Base-by-base conservation (phyloP, 37 sponge, comb jelly and placozoan species). In the Corticium candelabrum region DNA sequence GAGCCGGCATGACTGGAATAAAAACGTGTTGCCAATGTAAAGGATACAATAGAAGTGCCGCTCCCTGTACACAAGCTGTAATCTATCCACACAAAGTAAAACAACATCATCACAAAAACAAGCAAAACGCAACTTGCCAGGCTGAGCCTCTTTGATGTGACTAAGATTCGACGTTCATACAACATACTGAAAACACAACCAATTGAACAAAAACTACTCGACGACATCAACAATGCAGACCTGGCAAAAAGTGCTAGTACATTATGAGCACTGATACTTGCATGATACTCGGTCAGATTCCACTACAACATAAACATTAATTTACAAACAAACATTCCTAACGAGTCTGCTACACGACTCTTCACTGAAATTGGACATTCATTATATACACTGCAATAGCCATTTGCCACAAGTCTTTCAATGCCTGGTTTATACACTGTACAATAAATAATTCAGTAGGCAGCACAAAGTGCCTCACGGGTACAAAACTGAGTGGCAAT, bases 241-340 rank as follows among this genome's bases (percentile, higher is more conserved):
- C 89, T 89, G 3, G 90, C 90, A 77, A 89, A 89, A 1, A 89
- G 74, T 67, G 82, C 84, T 30, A 92, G 79, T 69, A 92, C 76
- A 21, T 50, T 50, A 21, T 50, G 62, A 21, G 62, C 62, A 50
- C 62, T 50, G 62, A 50, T 21, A 50, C 62, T 50, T 11, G 62
- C 11, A 50, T 50, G 21, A 21, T 50, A 50, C 62, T 50, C 62
- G 21, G 62, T 50, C 15, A 50, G 62, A 50, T 50, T 50, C 62
- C 62, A 50, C 62, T 50, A 50, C n/a, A 50, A 27, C 62, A 50
- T 27, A 50, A 27, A 50, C 62, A 11, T n/a, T n/a, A n/a, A n/a
- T n/a, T n/a, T n/a, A n/a, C n/a, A n/a, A n/a, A n/a, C n/a, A n/a
- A n/a, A n/a, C n/a, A n/a, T n/a, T n/a, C n/a, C n/a, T n/a, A n/a